A percentile compares a stretch with the other conserved stretches of the same genome.
Conservation (phyloP, 2,113 vertebrate genomes). For the Fukomys damarensis region DNA sequence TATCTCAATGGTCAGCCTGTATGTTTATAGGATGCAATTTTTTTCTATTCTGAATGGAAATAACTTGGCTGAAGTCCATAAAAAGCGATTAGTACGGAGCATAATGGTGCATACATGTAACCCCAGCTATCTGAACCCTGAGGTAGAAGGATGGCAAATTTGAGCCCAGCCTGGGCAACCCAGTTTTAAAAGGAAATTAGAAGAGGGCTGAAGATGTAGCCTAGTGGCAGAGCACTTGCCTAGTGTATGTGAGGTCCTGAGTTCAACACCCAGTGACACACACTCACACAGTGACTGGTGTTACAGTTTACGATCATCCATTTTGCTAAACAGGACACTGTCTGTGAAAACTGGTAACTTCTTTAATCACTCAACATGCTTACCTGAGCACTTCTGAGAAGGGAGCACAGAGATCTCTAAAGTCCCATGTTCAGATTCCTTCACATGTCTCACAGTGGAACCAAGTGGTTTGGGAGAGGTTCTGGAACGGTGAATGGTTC, state of each 20-base stretch:
- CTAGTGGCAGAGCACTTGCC: background rate
- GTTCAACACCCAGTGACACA: no score
- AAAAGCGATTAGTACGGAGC: background rate
- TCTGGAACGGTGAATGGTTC: background rate
- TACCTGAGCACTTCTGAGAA: background rate
- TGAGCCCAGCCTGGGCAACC: background rate
- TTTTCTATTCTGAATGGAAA: constrained; percentile 22
- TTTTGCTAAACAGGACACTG: background rate
- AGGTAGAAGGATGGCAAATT: background rate
- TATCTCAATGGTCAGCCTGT: background rate
- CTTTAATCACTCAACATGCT: background rate
- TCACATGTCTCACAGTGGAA: background rate
- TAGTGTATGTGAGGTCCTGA: background rate
- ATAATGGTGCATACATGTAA: background rate
- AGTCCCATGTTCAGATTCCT: background rate
- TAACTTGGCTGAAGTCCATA: background rate
- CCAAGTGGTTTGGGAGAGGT: background rate
- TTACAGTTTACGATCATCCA: background rate
- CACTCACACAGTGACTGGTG: background rate
- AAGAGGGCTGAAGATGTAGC: background rate
- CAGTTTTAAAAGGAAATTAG: background rate
- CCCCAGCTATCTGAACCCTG: background rate
- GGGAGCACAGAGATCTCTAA: background rate
- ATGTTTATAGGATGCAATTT: background rate
- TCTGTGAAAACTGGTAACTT: background rate